Percentiles rank a stretch among this genome's conserved stretches.
Conservation (phyloP, 2,113 vertebrate genomes). For the Hiodon tergisus region DNA sequence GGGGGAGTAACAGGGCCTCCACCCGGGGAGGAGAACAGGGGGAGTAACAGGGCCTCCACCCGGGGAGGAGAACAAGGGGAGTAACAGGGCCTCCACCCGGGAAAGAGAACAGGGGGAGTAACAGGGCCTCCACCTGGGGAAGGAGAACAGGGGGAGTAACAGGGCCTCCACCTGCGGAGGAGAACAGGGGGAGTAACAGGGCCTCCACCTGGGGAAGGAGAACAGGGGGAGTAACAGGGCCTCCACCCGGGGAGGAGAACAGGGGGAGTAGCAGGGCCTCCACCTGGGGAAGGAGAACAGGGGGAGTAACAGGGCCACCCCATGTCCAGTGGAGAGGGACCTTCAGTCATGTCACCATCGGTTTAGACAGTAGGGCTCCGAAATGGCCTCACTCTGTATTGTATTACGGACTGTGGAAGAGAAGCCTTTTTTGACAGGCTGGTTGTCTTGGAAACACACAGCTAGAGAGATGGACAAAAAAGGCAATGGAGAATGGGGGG, state of each 20-base stretch:
- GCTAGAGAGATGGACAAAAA: constrained; percentile 31
- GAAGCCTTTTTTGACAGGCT: constrained; percentile 27
- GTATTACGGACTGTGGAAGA: constrained; percentile 20
- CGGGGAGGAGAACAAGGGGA: too few relatives aligned
- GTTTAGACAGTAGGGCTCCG: neutral
- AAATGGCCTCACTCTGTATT: constrained; percentile 2
- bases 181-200: too few relatives aligned
- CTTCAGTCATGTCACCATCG: neutral
- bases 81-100: too few relatives aligned
- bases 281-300: neutral
- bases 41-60: too few relatives aligned
- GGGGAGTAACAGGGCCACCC: neutral
- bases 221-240: neutral
- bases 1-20: too few relatives aligned
- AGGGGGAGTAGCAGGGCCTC: neutral
- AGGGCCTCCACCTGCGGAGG: too few relatives aligned
- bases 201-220: neutral
- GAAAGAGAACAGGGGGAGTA: too few relatives aligned
- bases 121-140: too few relatives aligned
- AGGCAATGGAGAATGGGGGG: constrained; percentile 29
- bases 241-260: too few relatives aligned
- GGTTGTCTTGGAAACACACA: constrained; percentile 36
- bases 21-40: too few relatives aligned
- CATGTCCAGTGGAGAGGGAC: neutral
- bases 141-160: too few relatives aligned